Conservation (phyloP, 2,113 vertebrate species). For the Hippocampus guttulatus region DNA sequence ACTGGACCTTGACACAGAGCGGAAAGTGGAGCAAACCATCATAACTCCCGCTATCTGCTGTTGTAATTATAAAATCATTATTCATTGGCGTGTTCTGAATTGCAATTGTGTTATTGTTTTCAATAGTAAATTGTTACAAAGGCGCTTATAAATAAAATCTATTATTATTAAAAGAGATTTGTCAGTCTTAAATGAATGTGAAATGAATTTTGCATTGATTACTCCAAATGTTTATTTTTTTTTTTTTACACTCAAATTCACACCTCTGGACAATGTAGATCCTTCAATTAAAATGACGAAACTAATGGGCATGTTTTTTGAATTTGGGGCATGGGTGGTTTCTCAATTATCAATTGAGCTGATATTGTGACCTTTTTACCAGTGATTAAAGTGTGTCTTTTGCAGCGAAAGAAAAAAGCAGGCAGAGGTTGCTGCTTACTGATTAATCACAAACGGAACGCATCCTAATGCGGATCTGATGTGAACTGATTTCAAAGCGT, state of each 20-base stretch:
- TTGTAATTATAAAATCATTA: too few relatives aligned
- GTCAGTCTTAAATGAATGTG: neutral
- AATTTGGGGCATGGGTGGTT: neutral
- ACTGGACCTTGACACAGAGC: too few relatives aligned
- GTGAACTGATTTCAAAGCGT: constrained; percentile 58
- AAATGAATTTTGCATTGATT: neutral
- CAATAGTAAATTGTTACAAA: too few relatives aligned
- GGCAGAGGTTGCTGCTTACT: constrained; percentile 37
- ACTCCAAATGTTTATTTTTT: constrained; percentile 37
- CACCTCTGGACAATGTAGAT: neutral
- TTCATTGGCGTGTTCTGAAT: too few relatives aligned
- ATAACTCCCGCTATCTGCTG: too few relatives aligned
- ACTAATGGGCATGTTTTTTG: neutral
- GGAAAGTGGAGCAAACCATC: too few relatives aligned
- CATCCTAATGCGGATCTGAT: constrained; percentile 33
- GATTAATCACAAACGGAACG: constrained; percentile 52
- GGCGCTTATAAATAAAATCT: too few relatives aligned
- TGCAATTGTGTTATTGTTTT: too few relatives aligned
- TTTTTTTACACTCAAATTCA: neutral
- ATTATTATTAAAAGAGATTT: too few relatives aligned
- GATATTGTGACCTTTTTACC: constrained; percentile 45
- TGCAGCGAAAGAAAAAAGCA: constrained; percentile 27
- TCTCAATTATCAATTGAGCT: constrained; percentile 24
- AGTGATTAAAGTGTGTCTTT: constrained; percentile 47
- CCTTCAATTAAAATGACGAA: neutral